A percentile compares a stretch with the other conserved stretches of the same genome.
These are phyloP conservation scores for Enteromius anoplus DNA, from an alignment of 2,797 vertebrate genomes.

Conservation along the genomic window DNA sequence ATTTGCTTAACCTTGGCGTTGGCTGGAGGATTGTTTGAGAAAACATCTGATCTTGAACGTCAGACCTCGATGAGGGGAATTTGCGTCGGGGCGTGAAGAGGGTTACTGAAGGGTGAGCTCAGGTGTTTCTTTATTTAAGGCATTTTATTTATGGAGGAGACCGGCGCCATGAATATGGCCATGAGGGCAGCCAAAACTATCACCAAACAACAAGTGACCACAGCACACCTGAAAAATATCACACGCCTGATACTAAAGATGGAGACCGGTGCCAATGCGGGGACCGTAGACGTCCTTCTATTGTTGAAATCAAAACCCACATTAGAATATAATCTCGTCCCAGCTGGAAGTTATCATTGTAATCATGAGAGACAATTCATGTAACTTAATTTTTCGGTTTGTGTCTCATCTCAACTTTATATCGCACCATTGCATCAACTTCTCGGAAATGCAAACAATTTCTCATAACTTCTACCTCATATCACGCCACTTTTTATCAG, in stretches of 20 bases:
- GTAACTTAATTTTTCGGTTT: no score
- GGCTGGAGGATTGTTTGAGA: conserved; percentile 12
- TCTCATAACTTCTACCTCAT: not conserved
- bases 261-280: not conserved
- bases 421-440: not conserved
- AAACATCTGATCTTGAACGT: conserved; percentile 32
- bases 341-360: not conserved
- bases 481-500: not conserved
- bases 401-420: not conserved
- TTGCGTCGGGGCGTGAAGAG: not conserved
- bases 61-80: not conserved
- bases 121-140: not conserved
- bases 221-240: not conserved
- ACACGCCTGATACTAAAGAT: not conserved
- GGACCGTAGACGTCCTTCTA: not conserved
- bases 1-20: conserved; percentile 36
- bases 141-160: not conserved
- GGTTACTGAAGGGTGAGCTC: conserved; percentile 1
- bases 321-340: not conserved
- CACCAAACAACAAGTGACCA: conserved; percentile 9
- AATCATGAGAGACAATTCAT: no score
- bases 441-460: not conserved
- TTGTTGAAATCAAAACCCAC: not conserved
- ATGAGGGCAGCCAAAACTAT: not conserved
- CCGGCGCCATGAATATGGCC: not conserved